These are phyloP conservation scores for Thripadectes ignobilis DNA, from an alignment of 2,797 vertebrate species.

Conservation along the genomic window DNA sequence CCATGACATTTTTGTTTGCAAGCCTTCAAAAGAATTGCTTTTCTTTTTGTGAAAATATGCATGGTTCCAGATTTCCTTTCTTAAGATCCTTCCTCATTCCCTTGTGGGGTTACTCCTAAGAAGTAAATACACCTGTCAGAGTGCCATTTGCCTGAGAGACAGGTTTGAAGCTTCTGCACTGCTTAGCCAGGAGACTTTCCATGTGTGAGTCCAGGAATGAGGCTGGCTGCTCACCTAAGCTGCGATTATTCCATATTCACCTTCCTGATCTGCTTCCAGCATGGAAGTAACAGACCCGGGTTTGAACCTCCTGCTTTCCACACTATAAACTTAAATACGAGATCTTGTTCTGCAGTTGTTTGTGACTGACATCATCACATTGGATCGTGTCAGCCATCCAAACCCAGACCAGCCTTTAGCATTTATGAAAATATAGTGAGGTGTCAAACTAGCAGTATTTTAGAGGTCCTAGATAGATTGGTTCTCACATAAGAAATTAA, in stretches of 20 bases:
- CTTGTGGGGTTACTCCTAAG: not conserved
- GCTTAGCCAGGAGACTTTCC: not conserved
- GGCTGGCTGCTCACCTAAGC: not conserved
- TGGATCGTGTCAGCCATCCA: not conserved
- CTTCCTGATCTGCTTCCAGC: not conserved
- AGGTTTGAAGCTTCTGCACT: not conserved
- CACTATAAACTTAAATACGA: not conserved
- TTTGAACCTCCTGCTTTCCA: not conserved
- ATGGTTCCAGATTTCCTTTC: not conserved
- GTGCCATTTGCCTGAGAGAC: not conserved
- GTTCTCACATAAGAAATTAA: not conserved
- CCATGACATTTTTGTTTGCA: not conserved
- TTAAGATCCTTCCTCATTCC: not conserved
- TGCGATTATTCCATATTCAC: not conserved
- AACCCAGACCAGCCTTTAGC: not conserved
- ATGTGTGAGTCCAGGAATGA: rapidly evolving
- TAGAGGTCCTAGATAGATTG: not conserved
- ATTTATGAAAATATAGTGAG: not conserved
- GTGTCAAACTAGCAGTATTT: not conserved
- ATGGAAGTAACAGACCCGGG: not conserved
- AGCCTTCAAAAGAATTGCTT: not conserved
- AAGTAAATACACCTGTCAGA: not conserved
- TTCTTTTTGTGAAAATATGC: not conserved
- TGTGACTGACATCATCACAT: not conserved
- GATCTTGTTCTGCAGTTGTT: not conserved